phyloP scores from a whole-genome alignment of 2,888 invertebrate genomes.

The Scaptomyza cyrtandrae region DNA sequence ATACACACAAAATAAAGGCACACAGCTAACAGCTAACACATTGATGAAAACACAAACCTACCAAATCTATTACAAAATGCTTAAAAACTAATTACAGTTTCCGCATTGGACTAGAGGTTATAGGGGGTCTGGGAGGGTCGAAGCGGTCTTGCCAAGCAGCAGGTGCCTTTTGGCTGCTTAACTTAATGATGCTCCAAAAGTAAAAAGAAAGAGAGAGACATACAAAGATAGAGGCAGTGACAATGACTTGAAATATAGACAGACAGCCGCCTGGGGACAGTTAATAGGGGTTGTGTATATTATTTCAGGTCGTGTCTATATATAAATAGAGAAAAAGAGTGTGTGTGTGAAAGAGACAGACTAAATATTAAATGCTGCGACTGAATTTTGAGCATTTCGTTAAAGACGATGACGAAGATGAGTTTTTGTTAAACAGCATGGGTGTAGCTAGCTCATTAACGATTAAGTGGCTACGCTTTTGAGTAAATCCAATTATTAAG shows the following conservation, averaged over 20 bases:
- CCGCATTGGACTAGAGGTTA: conserved; percentile 57
- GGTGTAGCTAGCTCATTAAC: conserved; percentile 63
- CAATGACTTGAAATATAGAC: conserved; percentile 45
- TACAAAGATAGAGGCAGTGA: conserved; percentile 10
- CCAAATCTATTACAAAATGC: conserved; percentile 75
- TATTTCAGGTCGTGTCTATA: not conserved
- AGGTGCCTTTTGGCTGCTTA: conserved; percentile 25
- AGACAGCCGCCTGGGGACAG: conserved; percentile 15
- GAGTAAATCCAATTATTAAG: conserved; percentile 58
- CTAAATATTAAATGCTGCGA: conserved; percentile 19
- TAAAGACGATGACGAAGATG: conserved; percentile 55
- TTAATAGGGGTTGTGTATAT: conserved; percentile 32
- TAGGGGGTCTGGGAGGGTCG: not conserved
- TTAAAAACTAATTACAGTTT: conserved; percentile 72
- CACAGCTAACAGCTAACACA: conserved; percentile 48
- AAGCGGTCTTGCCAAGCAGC: conserved; percentile 49
- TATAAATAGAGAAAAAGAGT: not conserved
- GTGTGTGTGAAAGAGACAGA: not conserved
- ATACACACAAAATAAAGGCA: conserved; percentile 43
- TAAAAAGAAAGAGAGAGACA: not conserved
- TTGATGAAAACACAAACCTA: conserved; percentile 45
- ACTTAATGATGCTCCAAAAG: conserved; percentile 41
- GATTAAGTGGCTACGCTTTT: conserved; percentile 70
- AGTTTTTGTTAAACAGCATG: not conserved
- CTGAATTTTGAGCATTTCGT: conserved; percentile 49